phyloP scores from a whole-genome alignment of 2,888 invertebrate species.

The Acholoe squamosa region DNA sequence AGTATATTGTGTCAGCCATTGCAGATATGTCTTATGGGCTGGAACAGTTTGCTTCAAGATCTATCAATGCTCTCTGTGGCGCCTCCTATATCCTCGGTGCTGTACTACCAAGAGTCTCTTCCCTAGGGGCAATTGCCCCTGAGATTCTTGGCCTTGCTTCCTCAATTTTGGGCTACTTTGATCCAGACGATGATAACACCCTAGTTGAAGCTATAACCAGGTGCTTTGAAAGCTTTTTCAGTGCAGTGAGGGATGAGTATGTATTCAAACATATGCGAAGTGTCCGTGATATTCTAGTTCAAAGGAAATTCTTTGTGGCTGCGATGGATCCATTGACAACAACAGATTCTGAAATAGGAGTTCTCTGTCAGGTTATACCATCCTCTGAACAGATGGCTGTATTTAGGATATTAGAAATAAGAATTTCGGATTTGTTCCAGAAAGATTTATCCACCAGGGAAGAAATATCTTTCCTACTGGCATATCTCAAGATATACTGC shows the following conservation, averaged over 20 bases:
- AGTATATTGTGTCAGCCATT: background rate
- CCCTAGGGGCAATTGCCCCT: background rate
- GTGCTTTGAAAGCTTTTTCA: conserved; percentile 6
- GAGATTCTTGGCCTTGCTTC: conserved; percentile 1
- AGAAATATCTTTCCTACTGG: background rate
- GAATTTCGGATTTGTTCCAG: background rate
- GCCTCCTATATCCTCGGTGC: conserved; percentile 34
- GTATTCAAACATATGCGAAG: background rate
- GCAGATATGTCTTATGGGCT: conserved; percentile 42
- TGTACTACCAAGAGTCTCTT: background rate
- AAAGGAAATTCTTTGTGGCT: conserved; percentile 7
- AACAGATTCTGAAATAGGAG: conserved; percentile 20
- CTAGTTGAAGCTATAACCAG: background rate
- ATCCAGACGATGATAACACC: conserved; percentile 42
- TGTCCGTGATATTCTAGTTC: background rate
- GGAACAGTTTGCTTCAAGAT: background rate
- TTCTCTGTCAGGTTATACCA: conserved; percentile 36
- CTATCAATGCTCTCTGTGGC: background rate
- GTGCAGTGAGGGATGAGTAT: background rate
- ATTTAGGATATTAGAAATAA: conserved; percentile 5
- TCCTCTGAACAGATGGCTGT: background rate
- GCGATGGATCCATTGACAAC: background rate
- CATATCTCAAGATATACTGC: background rate
- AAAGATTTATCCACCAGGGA: background rate
- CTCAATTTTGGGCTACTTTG: conserved; percentile 8